Conservation (phyloP, 2,797 vertebrate species). For the Muscicapa striata region DNA sequence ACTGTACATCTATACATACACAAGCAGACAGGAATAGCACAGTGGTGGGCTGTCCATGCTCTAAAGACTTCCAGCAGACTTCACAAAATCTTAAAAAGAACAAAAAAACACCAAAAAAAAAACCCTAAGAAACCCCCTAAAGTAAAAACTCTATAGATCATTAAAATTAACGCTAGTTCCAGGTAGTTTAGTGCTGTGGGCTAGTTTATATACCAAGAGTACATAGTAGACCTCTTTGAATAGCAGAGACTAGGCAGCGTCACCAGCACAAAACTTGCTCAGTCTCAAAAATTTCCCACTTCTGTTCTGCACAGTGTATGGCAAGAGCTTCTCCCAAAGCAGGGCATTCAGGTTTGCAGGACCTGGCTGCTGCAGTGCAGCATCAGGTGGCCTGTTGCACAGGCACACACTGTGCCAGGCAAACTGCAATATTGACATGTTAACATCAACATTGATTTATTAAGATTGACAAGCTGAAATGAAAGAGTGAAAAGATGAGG, state of each 20-base stretch:
- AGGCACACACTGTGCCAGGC: not conserved
- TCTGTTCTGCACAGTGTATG: not conserved
- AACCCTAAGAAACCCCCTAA: too few relatives aligned
- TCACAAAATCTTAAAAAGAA: not conserved
- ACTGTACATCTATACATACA: not conserved
- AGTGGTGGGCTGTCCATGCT: not conserved
- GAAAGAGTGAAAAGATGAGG: not conserved
- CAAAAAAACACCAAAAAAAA: not conserved
- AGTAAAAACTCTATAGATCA: not conserved
- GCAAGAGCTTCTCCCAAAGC: not conserved
- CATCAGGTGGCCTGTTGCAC: accelerated
- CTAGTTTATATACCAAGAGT: not conserved
- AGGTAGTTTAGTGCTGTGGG: not conserved
- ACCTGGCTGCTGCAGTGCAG: not conserved
- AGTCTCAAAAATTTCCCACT: not conserved
- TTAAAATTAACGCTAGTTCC: not conserved
- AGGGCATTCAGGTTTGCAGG: not conserved
- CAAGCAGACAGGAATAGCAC: not conserved
- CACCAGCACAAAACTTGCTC: not conserved
- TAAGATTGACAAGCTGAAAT: not conserved
- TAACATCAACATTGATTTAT: not conserved
- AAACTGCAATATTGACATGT: not conserved
- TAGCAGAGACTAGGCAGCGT: not conserved
- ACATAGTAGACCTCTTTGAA: not conserved
- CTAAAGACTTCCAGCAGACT: not conserved